Base-by-base conservation (phyloP, 2,888 invertebrate genomes). In the Trichopria drosophilae region DNA sequence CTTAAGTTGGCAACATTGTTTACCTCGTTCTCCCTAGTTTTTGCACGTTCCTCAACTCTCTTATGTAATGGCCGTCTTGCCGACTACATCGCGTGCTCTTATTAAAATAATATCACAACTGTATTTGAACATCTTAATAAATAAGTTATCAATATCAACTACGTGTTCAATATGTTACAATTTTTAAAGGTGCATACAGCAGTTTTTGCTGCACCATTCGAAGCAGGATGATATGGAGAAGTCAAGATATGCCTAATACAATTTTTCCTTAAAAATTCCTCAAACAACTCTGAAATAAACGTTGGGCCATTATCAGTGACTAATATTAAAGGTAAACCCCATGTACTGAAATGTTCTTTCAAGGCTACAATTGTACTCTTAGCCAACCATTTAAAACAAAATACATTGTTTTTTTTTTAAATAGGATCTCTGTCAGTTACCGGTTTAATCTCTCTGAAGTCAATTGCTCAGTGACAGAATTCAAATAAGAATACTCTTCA, bases 181-280 rank as follows among this genome's bases (percentile, higher is more conserved):
- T 34, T 31, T 15, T 58, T 58, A 16, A 60, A 60, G 0, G 47
- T 31, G 24, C 24, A 32, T 1, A 60, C 57, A 0, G 55, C 51
- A 35, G 56, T 55, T 35, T 58, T 51, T n/a, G 55, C 52, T 6
- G 48, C 52, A 1, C 52, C 52, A n/a, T n/a, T n/a, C n/a, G n/a
- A n/a, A n/a, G n/a, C n/a, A n/a, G n/a, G n/a, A n/a, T n/a, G n/a
- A n/a, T n/a, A n/a, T n/a, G n/a, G n/a, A n/a, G n/a, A n/a, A n/a
- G n/a, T n/a, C n/a, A n/a, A n/a, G n/a, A n/a, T n/a, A n/a, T n/a
- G n/a, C n/a, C n/a, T n/a, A n/a, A n/a, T n/a, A n/a, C n/a, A n/a
- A n/a, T n/a, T n/a, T 23, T 41, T 31, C 1, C 29, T 12, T 3
- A 47, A 10, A 49, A 57, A 57, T 3, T 40, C 31, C 3, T 19